These are phyloP conservation scores for Melitaea athalia DNA, from an alignment of 2,888 invertebrate genomes.

Conservation along the genomic window DNA sequence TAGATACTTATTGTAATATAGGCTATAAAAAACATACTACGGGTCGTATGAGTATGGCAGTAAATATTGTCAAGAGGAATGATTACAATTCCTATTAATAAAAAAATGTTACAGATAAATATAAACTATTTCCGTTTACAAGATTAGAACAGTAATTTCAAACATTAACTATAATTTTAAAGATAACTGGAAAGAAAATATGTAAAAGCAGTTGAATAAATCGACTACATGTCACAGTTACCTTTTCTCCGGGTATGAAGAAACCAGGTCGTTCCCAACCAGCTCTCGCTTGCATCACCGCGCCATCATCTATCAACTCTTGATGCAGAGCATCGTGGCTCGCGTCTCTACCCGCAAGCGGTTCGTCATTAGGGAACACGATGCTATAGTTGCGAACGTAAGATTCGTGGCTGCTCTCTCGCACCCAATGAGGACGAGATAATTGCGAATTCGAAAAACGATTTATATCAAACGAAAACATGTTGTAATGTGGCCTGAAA, in stretches of 20 bases:
- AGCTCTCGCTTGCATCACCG: conserved; percentile 93
- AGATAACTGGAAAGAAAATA: too few relatives aligned
- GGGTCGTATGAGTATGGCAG: too few relatives aligned
- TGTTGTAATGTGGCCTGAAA: conserved; percentile 88
- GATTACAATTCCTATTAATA: too few relatives aligned
- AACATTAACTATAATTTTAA: too few relatives aligned
- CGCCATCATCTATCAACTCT: conserved; percentile 87
- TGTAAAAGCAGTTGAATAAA: too few relatives aligned
- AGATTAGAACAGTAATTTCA: too few relatives aligned
- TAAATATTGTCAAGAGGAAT: too few relatives aligned
- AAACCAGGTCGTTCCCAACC: conserved; percentile 96
- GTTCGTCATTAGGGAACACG: conserved; percentile 92
- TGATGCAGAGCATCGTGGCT: conserved; percentile 78
- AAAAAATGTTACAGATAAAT: too few relatives aligned
- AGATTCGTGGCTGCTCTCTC: conserved; percentile 93
- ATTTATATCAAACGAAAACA: conserved; percentile 93
- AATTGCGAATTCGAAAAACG: conserved; percentile 90
- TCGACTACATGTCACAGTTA: conserved; percentile 28
- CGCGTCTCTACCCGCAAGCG: conserved; percentile 87
- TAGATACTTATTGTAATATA: too few relatives aligned
- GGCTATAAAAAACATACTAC: too few relatives aligned
- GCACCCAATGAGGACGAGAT: conserved; percentile 87
- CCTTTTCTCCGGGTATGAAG: conserved; percentile 82
- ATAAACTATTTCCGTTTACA: too few relatives aligned
- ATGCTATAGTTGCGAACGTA: conserved; percentile 88